A percentile compares a stretch with the other conserved stretches of the same genome.
phyloP scores from a whole-genome alignment of 1,140 invertebrate genomes.

The Diorhabda carinulata region DNA sequence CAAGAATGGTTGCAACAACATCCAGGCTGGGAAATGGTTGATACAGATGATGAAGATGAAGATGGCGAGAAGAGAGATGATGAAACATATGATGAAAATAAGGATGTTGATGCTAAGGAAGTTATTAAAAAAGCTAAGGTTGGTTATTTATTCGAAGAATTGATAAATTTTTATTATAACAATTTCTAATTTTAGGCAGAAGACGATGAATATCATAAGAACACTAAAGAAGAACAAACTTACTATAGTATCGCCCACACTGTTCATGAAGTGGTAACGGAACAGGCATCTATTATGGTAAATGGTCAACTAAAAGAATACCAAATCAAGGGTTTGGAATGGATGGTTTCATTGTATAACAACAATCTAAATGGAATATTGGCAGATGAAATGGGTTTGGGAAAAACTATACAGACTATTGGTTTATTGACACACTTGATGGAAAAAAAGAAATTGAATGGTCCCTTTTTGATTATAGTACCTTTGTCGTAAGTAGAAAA shows the following conservation, averaged over 20 bases:
- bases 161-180: background rate
- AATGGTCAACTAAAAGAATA: slow-evolving; percentile 94
- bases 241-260: slow-evolving; percentile 94
- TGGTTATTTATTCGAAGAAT: background rate
- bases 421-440: slow-evolving; percentile 95
- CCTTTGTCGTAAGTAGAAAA: slow-evolving; percentile 71
- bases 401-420: slow-evolving; percentile 99
- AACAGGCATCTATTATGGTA: slow-evolving; percentile 89
- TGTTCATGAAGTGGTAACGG: slow-evolving; percentile 83
- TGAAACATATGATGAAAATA: slow-evolving; percentile 47
- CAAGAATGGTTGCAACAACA: slow-evolving; percentile 77
- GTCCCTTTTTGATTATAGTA: slow-evolving; percentile 97
- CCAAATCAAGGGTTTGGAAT: slow-evolving; percentile 95
- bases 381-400: slow-evolving; percentile 88
- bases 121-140: slow-evolving; percentile 75
- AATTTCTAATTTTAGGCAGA: slow-evolving; percentile 49
- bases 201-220: slow-evolving; percentile 86
- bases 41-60: slow-evolving; percentile 60
- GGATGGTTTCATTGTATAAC: slow-evolving; percentile 97
- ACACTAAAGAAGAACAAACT: slow-evolving; percentile 75
- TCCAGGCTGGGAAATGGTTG: slow-evolving; percentile 84
- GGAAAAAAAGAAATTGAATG: slow-evolving; percentile 87
- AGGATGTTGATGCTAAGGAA: slow-evolving; percentile 51
- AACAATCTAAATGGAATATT: slow-evolving; percentile 98
- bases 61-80: slow-evolving; percentile 45